Base-by-base conservation (phyloP, 30 jellyfish, hydroid and myxozoan species). In the Rhopilema esculentum region DNA sequence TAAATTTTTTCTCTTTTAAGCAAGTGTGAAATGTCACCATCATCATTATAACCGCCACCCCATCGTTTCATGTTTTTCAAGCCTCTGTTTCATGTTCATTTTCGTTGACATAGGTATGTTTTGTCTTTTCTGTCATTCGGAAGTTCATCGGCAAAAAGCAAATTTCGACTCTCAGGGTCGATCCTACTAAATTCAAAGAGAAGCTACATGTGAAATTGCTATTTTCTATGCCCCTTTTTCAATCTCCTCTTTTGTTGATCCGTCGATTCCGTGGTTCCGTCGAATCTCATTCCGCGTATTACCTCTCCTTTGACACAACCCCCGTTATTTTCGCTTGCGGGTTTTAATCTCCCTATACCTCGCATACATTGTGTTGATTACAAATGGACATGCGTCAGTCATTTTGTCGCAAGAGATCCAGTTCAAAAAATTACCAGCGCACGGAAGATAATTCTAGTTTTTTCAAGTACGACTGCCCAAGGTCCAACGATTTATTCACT, bases 331-430 rank as follows among this genome's bases (percentile, higher is more conserved):
- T 8, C 57, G 29, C 21, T 19, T 40, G 84, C 51, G 84, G 70
- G 71, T 18, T 31, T 6, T 33, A 33, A 73, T 73, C 84, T 73
- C 22, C 51, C 84, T 73, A 40, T 66, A 73, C 50, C 78, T 67
- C 28, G 49, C 78, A 7, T 31, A 74, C 79, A 62, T 31, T 48
- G 79, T 78, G 88, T 62, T 66, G 77, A 66, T 78, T 27, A 26
- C 75, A 9, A 33, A 52, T 20, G 72, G 75, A 57, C 88, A 62
- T 64, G 77, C 88, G 88, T 78, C 88, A 78, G 49, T 78, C 79
- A 62, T 62, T n/a, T 50, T 15, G 71, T 66, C 33, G 77, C 57
- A n/a, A n/a, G n/a, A n/a, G n/a, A n/a, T n/a, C n/a, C 57, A 40
- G 57, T 40, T 40, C 9, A 2, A 40, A 40, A 40, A 40, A 40